phyloP scores from a whole-genome alignment of 1,140 invertebrate genomes.

The Temnothorax curvispinosus region DNA sequence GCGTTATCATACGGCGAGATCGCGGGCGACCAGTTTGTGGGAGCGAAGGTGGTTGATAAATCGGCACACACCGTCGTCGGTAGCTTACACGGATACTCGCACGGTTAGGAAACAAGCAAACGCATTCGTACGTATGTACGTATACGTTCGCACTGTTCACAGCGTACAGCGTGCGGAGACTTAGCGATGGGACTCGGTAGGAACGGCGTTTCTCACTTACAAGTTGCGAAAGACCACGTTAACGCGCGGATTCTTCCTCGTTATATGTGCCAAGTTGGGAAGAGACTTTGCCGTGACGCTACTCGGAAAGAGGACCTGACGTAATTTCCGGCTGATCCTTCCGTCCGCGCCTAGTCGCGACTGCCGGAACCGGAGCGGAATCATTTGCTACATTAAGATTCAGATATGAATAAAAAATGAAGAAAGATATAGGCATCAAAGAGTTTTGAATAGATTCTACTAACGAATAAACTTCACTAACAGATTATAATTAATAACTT shows the following conservation, averaged over 20 bases:
- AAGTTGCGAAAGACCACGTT: conserved; percentile 63
- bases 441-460: background rate
- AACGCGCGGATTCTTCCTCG: conserved; percentile 49
- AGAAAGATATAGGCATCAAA: background rate
- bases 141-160: background rate
- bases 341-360: background rate
- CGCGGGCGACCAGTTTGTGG: conserved; percentile 62
- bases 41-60: conserved; percentile 69
- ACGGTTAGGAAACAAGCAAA: background rate
- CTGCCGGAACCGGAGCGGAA: background rate
- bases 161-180: conserved; percentile 11
- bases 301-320: conserved; percentile 23
- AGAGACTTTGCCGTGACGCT: background rate
- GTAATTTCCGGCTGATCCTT: conserved; percentile 57
- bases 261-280: conserved; percentile 11
- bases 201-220: conserved; percentile 72
- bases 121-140: background rate
- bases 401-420: background rate
- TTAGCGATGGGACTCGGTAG: conserved; percentile 58
- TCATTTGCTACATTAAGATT: background rate
- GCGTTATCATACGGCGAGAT: conserved; percentile 66
- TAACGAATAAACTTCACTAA: background rate
- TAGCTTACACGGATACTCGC: background rate
- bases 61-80: conserved; percentile 11
- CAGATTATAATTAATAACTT: background rate